A percentile compares a stretch with the other conserved stretches of the same genome.
Evolutionary conservation across 2,113 vertebrate species (phyloP).

Genomic region (Cranoglanis bouderius): DNA sequence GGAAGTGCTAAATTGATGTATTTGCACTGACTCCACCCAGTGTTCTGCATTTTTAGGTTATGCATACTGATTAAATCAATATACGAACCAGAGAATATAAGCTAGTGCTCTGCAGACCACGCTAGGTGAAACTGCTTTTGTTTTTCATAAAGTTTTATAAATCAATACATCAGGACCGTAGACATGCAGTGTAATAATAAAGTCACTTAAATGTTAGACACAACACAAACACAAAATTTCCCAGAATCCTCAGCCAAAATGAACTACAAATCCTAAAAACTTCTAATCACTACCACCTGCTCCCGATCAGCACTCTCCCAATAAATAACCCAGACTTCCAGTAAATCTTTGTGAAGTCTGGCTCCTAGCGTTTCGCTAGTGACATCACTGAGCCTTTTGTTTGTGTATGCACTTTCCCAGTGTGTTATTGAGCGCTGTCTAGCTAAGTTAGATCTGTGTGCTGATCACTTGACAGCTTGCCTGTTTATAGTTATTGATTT

Average conservation of each 20-base stretch:
- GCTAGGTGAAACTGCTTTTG: background rate
- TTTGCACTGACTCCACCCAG: background rate
- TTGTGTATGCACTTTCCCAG: background rate
- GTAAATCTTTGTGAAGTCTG: background rate
- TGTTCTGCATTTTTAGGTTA: too few species aligned
- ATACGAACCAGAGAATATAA: too few species aligned
- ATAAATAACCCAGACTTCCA: background rate
- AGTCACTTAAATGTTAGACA: too few species aligned
- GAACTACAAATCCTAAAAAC: background rate
- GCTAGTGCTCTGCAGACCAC: background rate
- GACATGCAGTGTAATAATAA: background rate
- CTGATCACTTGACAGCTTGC: background rate
- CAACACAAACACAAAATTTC: background rate
- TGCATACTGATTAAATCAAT: too few species aligned
- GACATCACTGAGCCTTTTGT: background rate
- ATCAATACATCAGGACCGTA: background rate
- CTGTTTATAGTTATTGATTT: background rate
- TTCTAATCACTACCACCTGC: background rate
- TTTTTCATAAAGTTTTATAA: too few species aligned
- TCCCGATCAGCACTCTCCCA: background rate
- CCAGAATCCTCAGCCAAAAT: background rate
- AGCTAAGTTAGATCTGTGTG: background rate
- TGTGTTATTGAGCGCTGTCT: background rate
- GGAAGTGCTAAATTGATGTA: background rate
- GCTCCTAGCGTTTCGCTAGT: background rate